Evolutionary conservation across 2,113 vertebrate genomes (phyloP).

Genomic region (Columba livia): DNA sequence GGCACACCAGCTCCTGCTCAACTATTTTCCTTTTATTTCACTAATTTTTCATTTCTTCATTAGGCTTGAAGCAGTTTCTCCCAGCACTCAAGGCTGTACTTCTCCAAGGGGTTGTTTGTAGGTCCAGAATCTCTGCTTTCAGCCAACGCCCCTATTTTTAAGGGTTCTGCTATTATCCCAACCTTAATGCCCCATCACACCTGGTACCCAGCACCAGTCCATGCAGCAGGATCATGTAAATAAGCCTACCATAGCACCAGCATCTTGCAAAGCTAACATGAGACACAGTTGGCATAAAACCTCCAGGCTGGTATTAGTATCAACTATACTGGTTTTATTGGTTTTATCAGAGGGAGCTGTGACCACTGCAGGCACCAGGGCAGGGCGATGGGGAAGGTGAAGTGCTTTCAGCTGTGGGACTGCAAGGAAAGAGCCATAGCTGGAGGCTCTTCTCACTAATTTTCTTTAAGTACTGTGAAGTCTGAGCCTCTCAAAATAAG

Average conservation of each 20-base stretch:
- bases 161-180: not conserved
- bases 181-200: not conserved
- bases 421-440: fast-evolving
- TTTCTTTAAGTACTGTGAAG: not conserved
- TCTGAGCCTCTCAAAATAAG: not conserved
- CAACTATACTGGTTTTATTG: not conserved
- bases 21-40: not conserved
- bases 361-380: not conserved
- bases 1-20: not conserved
- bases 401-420: not conserved
- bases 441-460: not conserved
- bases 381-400: not conserved
- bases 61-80: not conserved
- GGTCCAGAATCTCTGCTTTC: not conserved
- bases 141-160: not conserved
- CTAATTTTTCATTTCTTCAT: not conserved
- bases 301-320: not conserved
- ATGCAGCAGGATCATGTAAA: fast-evolving
- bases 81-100: not conserved
- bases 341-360: not conserved
- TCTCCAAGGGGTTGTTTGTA: not conserved
- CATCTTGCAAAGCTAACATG: not conserved
- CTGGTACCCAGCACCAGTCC: not conserved
- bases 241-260: not conserved
- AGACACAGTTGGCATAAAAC: not conserved